Evolutionary conservation across 2,888 invertebrate genomes (phyloP).

Genomic region (Boloria euphrosyne): DNA sequence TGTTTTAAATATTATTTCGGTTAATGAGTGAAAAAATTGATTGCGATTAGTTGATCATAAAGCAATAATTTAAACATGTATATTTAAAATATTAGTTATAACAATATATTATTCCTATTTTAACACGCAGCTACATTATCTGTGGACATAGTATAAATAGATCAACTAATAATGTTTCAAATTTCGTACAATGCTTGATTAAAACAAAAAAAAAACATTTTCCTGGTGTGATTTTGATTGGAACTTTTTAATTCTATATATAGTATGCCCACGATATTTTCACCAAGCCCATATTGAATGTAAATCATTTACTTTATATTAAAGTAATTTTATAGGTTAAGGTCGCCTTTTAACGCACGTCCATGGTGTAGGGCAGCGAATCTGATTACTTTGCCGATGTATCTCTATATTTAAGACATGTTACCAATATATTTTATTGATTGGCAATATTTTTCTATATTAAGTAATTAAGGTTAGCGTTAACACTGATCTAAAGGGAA

Average conservation of each 20-base stretch:
- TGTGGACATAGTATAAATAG: slow-evolving; percentile 1
- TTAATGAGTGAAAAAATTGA: neutral
- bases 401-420: slow-evolving; percentile 47
- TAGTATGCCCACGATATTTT: slow-evolving; percentile 19
- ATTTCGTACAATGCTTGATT: neutral
- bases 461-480: slow-evolving; percentile 46
- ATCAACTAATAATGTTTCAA: neutral
- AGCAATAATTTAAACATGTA: slow-evolving; percentile 15
- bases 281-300: slow-evolving; percentile 35
- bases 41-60: slow-evolving; percentile 7
- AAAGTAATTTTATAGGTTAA: slow-evolving; percentile 67
- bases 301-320: slow-evolving; percentile 64
- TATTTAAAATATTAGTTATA: slow-evolving; percentile 4
- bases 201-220: neutral
- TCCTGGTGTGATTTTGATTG: too few species aligned
- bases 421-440: slow-evolving; percentile 51
- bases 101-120: slow-evolving; percentile 1
- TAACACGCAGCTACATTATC: slow-evolving; percentile 1
- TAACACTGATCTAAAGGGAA: slow-evolving; percentile 36
- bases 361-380: slow-evolving; percentile 65
- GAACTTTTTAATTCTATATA: neutral
- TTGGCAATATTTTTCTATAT: slow-evolving; percentile 51
- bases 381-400: slow-evolving; percentile 53
- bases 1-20: neutral
- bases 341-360: slow-evolving; percentile 69